Conservation (phyloP, 2,113 vertebrate genomes). For the Oreochromis spilurus region DNA sequence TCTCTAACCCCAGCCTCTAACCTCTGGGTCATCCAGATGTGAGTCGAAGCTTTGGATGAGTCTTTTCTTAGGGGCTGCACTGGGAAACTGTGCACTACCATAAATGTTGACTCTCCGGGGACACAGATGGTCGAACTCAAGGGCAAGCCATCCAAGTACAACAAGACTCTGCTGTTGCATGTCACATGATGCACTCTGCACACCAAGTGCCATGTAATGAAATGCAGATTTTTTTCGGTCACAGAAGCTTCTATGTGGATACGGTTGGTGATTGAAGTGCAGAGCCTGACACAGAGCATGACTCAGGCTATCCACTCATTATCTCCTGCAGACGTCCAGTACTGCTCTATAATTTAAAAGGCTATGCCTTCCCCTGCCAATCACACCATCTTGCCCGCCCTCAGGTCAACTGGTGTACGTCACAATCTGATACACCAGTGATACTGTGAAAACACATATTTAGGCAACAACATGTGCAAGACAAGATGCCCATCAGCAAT, state of each 20-base stretch:
- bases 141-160: slow-evolving; percentile 41
- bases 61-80: slow-evolving; percentile 49
- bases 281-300: slow-evolving; percentile 23
- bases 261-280: slow-evolving; percentile 41
- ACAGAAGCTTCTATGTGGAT: slow-evolving; percentile 44
- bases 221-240: slow-evolving; percentile 43
- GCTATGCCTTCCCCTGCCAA: not conserved
- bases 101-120: slow-evolving; percentile 39
- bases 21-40: slow-evolving; percentile 67
- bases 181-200: slow-evolving; percentile 50
- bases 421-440: slow-evolving; percentile 10
- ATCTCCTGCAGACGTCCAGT: slow-evolving; percentile 31
- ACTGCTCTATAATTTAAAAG: slow-evolving; percentile 53
- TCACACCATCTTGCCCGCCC: not conserved
- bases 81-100: slow-evolving; percentile 54
- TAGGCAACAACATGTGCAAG: slow-evolving; percentile 25
- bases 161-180: slow-evolving; percentile 37
- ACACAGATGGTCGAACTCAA: slow-evolving; percentile 59
- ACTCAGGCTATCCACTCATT: slow-evolving; percentile 59
- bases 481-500: not conserved
- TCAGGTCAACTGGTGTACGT: slow-evolving; percentile 21
- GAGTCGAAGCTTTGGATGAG: slow-evolving; percentile 42
- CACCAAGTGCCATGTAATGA: slow-evolving; percentile 31
- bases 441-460: slow-evolving; percentile 27
- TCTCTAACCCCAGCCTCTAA: slow-evolving; percentile 21